A percentile compares a stretch with the other conserved stretches of the same genome.
phyloP scores from a whole-genome alignment of 92 coral and sea anemone genomes.

The Phenganax stokvisi region DNA sequence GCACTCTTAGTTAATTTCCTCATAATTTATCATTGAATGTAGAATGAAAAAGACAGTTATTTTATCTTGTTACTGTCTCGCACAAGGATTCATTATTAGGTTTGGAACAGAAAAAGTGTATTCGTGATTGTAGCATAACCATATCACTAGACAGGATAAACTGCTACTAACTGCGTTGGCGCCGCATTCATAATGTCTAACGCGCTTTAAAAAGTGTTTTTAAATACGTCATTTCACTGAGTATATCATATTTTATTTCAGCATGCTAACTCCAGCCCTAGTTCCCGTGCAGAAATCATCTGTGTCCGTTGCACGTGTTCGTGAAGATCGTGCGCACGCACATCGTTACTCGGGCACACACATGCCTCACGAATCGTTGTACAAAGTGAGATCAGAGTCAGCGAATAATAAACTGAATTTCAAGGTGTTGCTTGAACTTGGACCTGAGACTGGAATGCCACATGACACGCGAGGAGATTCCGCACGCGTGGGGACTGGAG shows the following conservation, averaged over 20 bases:
- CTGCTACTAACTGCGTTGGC: too few species aligned
- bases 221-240: neutral
- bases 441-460: slow-evolving; percentile 50
- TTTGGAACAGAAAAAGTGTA: too few species aligned
- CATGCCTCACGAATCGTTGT: slow-evolving; percentile 28
- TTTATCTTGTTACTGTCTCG: too few species aligned
- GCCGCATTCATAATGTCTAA: too few species aligned
- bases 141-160: too few species aligned
- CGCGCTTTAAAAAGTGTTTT: too few species aligned
- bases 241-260: neutral
- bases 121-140: too few species aligned
- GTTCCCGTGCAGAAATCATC: slow-evolving; percentile 38
- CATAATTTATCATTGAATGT: too few species aligned
- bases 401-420: slow-evolving; percentile 36
- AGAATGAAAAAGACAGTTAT: too few species aligned
- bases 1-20: neutral
- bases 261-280: slow-evolving; percentile 26
- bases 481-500: neutral
- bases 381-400: slow-evolving; percentile 32
- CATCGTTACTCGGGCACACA: slow-evolving; percentile 36
- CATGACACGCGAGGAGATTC: slow-evolving; percentile 9
- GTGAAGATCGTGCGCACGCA: slow-evolving; percentile 33
- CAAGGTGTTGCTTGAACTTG: slow-evolving; percentile 47
- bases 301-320: slow-evolving; percentile 36
- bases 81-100: too few species aligned